Evolutionary conservation across 2,113 vertebrate genomes (phyloP).

Genomic region (Delphinapterus leucas): DNA sequence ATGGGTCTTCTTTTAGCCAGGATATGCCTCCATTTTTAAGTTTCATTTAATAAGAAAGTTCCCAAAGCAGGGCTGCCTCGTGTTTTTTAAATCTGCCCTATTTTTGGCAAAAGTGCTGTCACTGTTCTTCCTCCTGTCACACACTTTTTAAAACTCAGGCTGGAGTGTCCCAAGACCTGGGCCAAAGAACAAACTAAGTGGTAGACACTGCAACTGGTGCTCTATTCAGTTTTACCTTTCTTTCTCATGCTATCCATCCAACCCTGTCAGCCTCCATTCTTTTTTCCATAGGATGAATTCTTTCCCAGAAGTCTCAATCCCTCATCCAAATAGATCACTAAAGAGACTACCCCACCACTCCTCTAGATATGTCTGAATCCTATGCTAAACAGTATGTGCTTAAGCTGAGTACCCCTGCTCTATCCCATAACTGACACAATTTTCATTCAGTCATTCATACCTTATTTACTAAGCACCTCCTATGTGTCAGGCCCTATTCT

Average conservation of each 20-base stretch:
- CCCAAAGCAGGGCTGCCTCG: neutral
- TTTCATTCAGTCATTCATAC: neutral
- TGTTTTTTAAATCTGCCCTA: neutral
- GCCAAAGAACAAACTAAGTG: slow-evolving; percentile 6
- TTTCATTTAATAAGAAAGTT: neutral
- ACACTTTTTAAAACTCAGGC: neutral
- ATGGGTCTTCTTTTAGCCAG: neutral
- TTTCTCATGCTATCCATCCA: neutral
- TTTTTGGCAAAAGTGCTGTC: slow-evolving; percentile 3
- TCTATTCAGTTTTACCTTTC: neutral
- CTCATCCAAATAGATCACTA: neutral
- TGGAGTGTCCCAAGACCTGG: neutral
- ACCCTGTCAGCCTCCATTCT: neutral
- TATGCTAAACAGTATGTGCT: neutral
- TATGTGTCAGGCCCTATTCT: neutral
- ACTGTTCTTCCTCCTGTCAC: neutral
- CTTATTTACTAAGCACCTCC: neutral
- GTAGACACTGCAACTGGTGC: neutral
- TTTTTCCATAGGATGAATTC: neutral
- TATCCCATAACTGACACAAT: neutral
- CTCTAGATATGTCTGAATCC: neutral
- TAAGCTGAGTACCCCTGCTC: neutral
- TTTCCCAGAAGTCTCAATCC: neutral
- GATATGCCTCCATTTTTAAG: neutral
- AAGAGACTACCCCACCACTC: neutral